Evolutionary conservation across 2,797 vertebrate genomes (phyloP), one percentile per base, ranked within the genome.

Genomic region (Buceros bicornis): DNA sequence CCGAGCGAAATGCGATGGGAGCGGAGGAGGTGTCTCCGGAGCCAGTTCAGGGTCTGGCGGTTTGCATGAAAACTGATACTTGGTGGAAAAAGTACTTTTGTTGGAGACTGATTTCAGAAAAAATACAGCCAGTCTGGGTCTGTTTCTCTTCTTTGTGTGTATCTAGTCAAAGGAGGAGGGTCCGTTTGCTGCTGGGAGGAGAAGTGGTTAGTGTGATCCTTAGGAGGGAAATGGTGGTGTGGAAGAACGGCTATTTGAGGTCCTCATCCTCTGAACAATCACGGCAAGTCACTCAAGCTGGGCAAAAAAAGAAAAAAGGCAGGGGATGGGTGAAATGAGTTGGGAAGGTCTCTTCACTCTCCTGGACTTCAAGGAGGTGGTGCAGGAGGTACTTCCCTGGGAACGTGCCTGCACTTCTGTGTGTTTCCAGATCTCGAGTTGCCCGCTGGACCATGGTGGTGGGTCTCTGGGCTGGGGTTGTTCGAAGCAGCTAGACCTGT

Each of bases 91-190:
- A 78, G 64, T 13, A 24, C 16, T 31, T 51, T 11, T 16, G 29
- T 24, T 73, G 88, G 43, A 61, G 4, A 22, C 45, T 19, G 25
- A 4, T 10, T 25, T 47, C 43, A 51, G 50, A 42, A 48, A 87
- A 84, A 92, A 43, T 3, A 0, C 16, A 4, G 13, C 13, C 3
- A 0, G 2, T 56, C 3, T 40, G 65, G 48, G 48, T 4, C 8
- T 16, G 13, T 24, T 82, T 37, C 35, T 65, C 57, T 37, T 31
- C 67, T 57, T 82, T 61, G 73, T 7, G 1, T 18, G 0, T 5
- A 14, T 45, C 53, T n/a, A 19, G 16, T 45, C 22, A 11, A 3
- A 16, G 81, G 18, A 50, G 24, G 40, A 25, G 2, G 1, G 2
- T 60, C 76, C 22, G 87, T 22, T 37, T 37, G 51, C 65, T 87